Evolutionary conservation across 2,113 vertebrate species (phyloP), one percentile per base, ranked within the genome.

Genomic region (Nannospalax galili): DNA sequence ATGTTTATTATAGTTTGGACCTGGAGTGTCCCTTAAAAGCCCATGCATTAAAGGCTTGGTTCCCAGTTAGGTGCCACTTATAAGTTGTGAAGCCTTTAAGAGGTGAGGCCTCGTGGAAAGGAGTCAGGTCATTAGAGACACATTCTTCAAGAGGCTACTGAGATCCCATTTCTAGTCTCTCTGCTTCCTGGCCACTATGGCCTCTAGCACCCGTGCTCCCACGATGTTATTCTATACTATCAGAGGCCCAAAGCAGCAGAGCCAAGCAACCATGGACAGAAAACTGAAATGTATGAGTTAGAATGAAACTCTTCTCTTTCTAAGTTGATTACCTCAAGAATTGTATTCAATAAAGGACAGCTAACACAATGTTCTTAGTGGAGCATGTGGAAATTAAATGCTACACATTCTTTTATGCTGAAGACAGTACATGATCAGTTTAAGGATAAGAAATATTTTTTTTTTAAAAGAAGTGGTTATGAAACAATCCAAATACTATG

Each of bases 381-480:
- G 37, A n/a, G 20, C 67, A 81, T 19, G 32, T 70, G 60, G 17
- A 89, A 80, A 75, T 81, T 69, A 91, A 86, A 60, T 74, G 52
- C 19, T 70, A 42, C 16, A 30, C 16, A 30, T 80, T 40, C 45
- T 93, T 85, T 32, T 30, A 52, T 90, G 90, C 17, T 87, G 16
- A 86, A 91, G 37, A 60, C 1, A 80, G 80, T 37, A 86, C 62
- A 16, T 74, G 19, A 67, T 8, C 26, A 12, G 22, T 62, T 42
- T 65, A 84, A 79, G 73, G 80, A n/a, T 62, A 60, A 81, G 45
- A 81, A 87, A 75, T n/a, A n/a, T n/a, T n/a, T n/a, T n/a, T 82
- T 7, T 20, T 30, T 81, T 79, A 80, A 88, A 84, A 70, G 80
- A 16, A 80, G 58, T 22, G 78, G 42, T 60, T 40, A 90, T 73